phyloP scores from a whole-genome alignment of 2,113 vertebrate species.

The Carlito syrichta region DNA sequence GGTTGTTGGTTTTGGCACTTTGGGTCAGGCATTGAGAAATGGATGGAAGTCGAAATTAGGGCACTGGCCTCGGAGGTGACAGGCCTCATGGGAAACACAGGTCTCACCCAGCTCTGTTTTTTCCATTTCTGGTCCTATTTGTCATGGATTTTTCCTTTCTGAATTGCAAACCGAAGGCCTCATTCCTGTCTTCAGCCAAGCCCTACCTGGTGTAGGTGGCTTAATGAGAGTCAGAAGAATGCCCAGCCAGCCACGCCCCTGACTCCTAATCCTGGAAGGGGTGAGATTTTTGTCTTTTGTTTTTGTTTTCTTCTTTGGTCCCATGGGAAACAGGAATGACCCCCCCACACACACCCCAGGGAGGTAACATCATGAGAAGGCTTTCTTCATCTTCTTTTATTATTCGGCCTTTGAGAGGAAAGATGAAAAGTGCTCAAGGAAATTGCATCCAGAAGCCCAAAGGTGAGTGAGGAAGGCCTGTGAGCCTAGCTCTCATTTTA shows the following conservation, averaged over 20 bases:
- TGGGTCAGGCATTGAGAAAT: background rate
- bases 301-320: background rate
- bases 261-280: background rate
- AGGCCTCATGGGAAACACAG: background rate
- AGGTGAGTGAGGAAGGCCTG: background rate
- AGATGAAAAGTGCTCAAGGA: constrained; percentile 34
- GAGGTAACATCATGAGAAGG: background rate
- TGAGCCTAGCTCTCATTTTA: background rate
- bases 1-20: background rate
- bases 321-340: background rate
- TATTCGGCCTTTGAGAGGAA: constrained; percentile 42
- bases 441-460: constrained; percentile 43
- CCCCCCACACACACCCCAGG: too few species aligned
- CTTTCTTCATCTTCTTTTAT: constrained; percentile 39
- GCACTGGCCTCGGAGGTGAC: background rate
- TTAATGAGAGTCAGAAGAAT: background rate
- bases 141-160: background rate
- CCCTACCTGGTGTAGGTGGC: background rate
- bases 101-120: background rate
- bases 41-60: background rate
- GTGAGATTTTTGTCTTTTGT: background rate
- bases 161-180: background rate
- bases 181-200: background rate
- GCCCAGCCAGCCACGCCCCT: background rate
- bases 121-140: background rate